phyloP scores from a whole-genome alignment of 2,113 vertebrate genomes.

The Arvicanthis niloticus region DNA sequence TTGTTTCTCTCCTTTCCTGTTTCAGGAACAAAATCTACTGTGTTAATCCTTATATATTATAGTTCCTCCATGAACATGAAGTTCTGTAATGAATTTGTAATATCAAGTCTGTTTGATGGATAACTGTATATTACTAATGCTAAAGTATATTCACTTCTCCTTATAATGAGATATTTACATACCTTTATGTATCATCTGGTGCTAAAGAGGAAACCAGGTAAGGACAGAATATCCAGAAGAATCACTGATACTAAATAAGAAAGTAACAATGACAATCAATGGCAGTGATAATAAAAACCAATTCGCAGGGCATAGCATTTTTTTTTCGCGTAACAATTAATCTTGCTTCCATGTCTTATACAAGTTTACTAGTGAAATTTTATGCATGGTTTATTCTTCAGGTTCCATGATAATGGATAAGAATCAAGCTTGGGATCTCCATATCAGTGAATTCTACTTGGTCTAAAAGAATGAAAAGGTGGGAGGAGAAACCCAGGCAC shows the following conservation, averaged over 20 bases:
- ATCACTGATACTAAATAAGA: neutral
- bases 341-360: neutral
- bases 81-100: neutral
- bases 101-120: neutral
- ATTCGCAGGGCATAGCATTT: neutral
- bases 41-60: neutral
- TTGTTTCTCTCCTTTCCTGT: neutral
- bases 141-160: neutral
- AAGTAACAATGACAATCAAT: neutral
- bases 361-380: neutral
- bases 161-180: neutral
- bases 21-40: neutral
- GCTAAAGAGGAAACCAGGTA: neutral
- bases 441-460: conserved; percentile 25
- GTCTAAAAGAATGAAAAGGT: neutral
- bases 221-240: neutral
- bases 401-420: neutral
- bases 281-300: neutral
- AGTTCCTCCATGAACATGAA: neutral
- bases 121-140: neutral
- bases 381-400: conserved; percentile 2
- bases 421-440: neutral
- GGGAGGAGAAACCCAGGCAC: neutral
- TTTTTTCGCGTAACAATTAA: neutral
- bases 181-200: neutral